Evolutionary conservation across 2,113 vertebrate genomes (phyloP), one percentile per base, ranked within the genome.

Genomic region (Suricata suricatta): DNA sequence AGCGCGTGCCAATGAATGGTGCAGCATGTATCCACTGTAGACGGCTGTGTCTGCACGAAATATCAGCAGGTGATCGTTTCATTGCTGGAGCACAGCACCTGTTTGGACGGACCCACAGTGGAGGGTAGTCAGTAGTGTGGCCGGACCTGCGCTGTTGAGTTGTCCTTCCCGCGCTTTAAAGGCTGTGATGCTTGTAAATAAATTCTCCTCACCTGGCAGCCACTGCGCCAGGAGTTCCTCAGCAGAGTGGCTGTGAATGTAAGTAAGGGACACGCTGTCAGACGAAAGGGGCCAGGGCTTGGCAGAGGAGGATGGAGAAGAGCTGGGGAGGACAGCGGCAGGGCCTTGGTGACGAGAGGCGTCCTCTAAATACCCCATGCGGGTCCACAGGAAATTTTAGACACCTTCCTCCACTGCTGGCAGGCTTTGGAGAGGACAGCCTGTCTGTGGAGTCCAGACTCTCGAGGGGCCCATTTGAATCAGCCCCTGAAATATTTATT

Each of bases 401-500:
- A 74, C 11, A 29, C 8, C 4, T 38, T 89, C 63, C 47, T 44
- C 71, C 69, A 29, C 83, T 11, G 3, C 31, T 41, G 96, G 76
- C 95, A 77, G 23, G 71, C 92, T 87, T 50, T 54, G 16, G 57
- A 19, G 44, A 97, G 15, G 16, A 9, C 35, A 38, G 60, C 17
- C 9, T 88, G 8, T 82, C 88, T 60, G 38, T 23, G 4, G n/a
- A 68, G 33, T 52, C 88, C 87, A 95, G 60, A 83, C 77, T 96
- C 90, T 84, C 31, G 0, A 92, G 96, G 82, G 96, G 76, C 47
- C 92, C 69, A 13, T 96, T 86, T 79, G 80, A 93, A 50, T 50
- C 66, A 90, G 60, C 13, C 81, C 85, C 96, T 85, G 92, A 91
- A 92, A 82, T 97, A 77, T 57, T 84, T 92, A 66, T 77, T 86